Base-by-base conservation (phyloP, 2,888 invertebrate genomes). In the Hirtodrosophila cameraria region DNA sequence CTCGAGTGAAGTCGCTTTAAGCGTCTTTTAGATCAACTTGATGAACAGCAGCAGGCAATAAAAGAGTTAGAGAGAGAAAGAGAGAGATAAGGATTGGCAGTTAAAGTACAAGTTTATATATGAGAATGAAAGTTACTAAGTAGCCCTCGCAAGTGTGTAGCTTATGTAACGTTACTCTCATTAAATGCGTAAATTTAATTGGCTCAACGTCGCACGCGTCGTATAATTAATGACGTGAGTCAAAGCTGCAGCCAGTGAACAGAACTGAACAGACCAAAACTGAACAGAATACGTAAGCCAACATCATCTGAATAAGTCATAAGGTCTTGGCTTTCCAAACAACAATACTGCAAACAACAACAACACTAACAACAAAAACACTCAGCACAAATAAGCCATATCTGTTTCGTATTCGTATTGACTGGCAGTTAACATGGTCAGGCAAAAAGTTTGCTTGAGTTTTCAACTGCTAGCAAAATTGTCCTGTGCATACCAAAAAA, bases 351-450 rank as follows among this genome's bases (percentile, higher is more conserved):
- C 13, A 52, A 75, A 36, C 55, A 42, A 8, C 42, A 63, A 25
- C 28, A 33, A 11, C 30, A 49, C 18, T 13, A 41, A 25, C 46
- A 61, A 35, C 31, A 65, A 45, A 9, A 74, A 50, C 54, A 46
- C 23, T 57, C 55, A 36, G 41, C 77, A 57, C 61, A 84, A 84
- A 84, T 86, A 84, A 81, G 85, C 82, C 85, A 84, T 86, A 79
- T 86, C 78, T 86, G 77, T 79, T 85, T 70, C 76, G 76, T 60
- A 75, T 71, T 77, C 82, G 87, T 81, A 87, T 80, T 80, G 80
- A 87, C 82, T 80, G 80, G 75, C 86, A 80, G 86, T 86, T 85
- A 85, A 85, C 87, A 80, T 78, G 86, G 79, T 60, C 83, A 55
- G 46, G 75, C 59, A 82, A 82, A 87, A 85, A 65, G 75, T 85